These are phyloP conservation scores for Gobius niger DNA, from an alignment of 2,113 vertebrate species.

Conservation along the genomic window DNA sequence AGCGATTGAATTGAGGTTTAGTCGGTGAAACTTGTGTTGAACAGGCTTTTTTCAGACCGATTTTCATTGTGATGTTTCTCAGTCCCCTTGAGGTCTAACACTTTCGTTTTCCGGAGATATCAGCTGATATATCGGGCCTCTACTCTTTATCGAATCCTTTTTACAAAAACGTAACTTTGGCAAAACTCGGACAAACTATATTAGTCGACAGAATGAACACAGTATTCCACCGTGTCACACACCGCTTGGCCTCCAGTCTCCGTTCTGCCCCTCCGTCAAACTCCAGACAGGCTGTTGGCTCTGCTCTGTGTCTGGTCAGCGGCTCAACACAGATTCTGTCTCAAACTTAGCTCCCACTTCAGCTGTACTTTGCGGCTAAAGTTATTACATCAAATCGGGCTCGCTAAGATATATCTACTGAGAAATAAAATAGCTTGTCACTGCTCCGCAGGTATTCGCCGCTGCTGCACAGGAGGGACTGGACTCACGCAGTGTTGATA, in stretches of 20 bases:
- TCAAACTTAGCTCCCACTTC: slow-evolving; percentile 65
- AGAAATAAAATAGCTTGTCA: slow-evolving; percentile 21
- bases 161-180: too few species aligned
- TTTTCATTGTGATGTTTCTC: too few species aligned
- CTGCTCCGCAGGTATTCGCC: slow-evolving; percentile 22
- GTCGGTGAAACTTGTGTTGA: too few species aligned
- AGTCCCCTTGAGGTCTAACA: too few species aligned
- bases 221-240: neutral
- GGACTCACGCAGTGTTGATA: neutral
- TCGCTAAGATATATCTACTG: neutral
- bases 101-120: too few species aligned
- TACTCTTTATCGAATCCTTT: too few species aligned
- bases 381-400: slow-evolving; percentile 56
- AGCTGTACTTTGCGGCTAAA: slow-evolving; percentile 43
- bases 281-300: slow-evolving; percentile 23
- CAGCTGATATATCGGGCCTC: too few species aligned
- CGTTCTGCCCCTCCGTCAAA: neutral
- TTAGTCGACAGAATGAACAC: too few species aligned
- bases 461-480: neutral
- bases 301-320: slow-evolving; percentile 59
- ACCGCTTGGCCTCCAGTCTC: neutral
- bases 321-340: slow-evolving; percentile 66
- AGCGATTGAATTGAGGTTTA: too few species aligned
- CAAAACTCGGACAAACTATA: too few species aligned
- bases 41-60: too few species aligned